Evolutionary conservation across 2,888 invertebrate species (phyloP), one percentile per base, ranked within the genome.

Genomic region (Hypomecis atomaria): DNA sequence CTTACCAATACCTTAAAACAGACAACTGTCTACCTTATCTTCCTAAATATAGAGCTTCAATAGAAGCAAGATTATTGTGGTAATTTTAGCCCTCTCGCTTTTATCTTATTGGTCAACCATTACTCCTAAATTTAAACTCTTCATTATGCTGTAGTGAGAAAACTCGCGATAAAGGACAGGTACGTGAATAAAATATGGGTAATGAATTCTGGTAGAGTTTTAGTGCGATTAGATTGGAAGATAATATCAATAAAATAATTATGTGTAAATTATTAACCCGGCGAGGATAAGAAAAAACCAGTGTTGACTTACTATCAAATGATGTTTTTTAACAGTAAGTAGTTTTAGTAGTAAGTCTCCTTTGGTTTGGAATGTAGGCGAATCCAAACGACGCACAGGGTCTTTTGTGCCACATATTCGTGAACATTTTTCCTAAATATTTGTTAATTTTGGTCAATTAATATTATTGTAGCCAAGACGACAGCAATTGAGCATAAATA

Each of bases 91-190:
- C 86, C 87, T 89, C 88, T 90, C 89, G 86, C 87, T 90, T 91
- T 92, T 90, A 91, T 92, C 91, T 92, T 91, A 91, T 92, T 92
- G 91, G 91, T 90, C 90, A 89, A 89, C 89, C 90, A 92, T 91
- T 91, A 91, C 86, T 89, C 89, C 90, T 92, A 92, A 92, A 92
- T 92, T 91, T 92, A 91, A 92, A 92, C 90, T 91, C 91, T 92
- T 92, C 90, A 92, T 92, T 92, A 91, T 86, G 87, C 87, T 83
- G 86, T 88, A 87, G 90, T 86, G 92, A 91, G 91, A 89, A 89
- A 92, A 90, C 81, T 86, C 76, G 78, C 83, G 90, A 91, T 90
- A 91, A 88, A 82, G 83, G 82, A 81, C 83, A 78, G 74, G 78
- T 83, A 84, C 84, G 84, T 86, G 86, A 84, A 89, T 89, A 85